Base-by-base conservation (phyloP, 2,888 invertebrate genomes). In the Oxyteleia sp. region DNA sequence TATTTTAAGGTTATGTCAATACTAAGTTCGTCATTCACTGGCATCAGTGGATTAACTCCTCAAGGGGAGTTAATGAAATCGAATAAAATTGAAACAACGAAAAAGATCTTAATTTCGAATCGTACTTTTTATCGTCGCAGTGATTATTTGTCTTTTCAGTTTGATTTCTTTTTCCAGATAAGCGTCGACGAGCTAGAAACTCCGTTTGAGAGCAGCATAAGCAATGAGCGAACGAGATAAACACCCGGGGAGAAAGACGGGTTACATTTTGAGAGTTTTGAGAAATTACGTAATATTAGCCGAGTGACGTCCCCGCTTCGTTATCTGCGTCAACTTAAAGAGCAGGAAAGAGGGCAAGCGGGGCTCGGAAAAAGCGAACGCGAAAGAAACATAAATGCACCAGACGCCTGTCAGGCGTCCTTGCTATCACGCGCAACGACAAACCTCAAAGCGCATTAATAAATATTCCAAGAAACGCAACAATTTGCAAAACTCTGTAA, bases 221-320 rank as follows among this genome's bases (percentile, higher is more conserved):
- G 57, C 63, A 57, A 63, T 47, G 75, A 51, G 68, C 64, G 49
- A 53, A 55, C 63, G 63, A 72, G 64, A 53, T 35, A 66, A 53
- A 47, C 51, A 26, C 41, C n/a, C 16, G 7, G 43, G 5, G 35
- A 13, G 20, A n/a, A 4, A 45, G 16, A 72, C 69, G 66, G 35
- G 53, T 29, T 38, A 49, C 68, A 61, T 43, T 43, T 53, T 29
- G 43, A 59, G 63, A 74, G 82, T 88, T 88, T 90, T 91, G 89
- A 91, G 84, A 91, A 92, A 92, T 92, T 91, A 90, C 89, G 79
- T 87, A 89, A 92, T 92, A 92, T 92, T 92, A 92, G 91, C 89
- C 85, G 87, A 64, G 87, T 85, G 89, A 89, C 88, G 84, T 89
- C 87, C 84, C 85, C 88, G 88, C 89, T 91, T 91, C 90, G 89